These are phyloP conservation scores for Ciona savignyi DNA, from an alignment of 23 tunicate species.

Conservation along the genomic window DNA sequence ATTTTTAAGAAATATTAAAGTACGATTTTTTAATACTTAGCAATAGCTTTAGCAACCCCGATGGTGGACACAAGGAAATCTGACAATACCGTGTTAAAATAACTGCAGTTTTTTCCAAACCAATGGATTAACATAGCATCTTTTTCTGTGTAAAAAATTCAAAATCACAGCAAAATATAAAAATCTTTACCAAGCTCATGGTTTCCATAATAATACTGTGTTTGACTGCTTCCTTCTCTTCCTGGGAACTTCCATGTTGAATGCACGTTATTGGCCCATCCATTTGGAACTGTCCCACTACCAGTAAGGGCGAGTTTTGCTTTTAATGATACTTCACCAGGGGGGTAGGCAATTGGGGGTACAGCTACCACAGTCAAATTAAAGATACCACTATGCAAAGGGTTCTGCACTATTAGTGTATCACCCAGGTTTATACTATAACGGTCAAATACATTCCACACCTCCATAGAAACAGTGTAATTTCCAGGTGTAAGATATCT, in stretches of 20 bases:
- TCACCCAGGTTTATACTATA: not conserved
- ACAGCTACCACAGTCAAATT: conserved; percentile 9
- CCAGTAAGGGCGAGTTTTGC: conserved; percentile 12
- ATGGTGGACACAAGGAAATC: too few relatives aligned
- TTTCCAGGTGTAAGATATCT: conserved; percentile 49
- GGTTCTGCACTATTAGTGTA: conserved; percentile 48
- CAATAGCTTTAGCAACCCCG: too few relatives aligned
- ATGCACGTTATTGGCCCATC: conserved; percentile 73
- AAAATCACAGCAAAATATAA: too few relatives aligned
- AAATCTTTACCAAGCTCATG: conserved; percentile 55
- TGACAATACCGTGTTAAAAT: too few relatives aligned
- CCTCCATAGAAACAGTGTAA: conserved; percentile 27
- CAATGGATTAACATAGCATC: too few relatives aligned
- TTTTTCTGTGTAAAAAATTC: too few relatives aligned
- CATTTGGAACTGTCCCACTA: not conserved
- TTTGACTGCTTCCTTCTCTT: not conserved
- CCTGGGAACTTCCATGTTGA: conserved; percentile 9
- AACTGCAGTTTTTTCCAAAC: too few relatives aligned
- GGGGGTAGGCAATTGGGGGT: conserved; percentile 39
- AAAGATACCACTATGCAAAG: conserved; percentile 20
- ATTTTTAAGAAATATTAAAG: not conserved
- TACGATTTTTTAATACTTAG: not conserved
- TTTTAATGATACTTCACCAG: conserved; percentile 37
- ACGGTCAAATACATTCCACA: conserved; percentile 42
- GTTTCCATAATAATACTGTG: conserved; percentile 13